These are phyloP conservation scores for Ethmia dodecea DNA, from an alignment of 2,888 invertebrate genomes.

Conservation along the genomic window DNA sequence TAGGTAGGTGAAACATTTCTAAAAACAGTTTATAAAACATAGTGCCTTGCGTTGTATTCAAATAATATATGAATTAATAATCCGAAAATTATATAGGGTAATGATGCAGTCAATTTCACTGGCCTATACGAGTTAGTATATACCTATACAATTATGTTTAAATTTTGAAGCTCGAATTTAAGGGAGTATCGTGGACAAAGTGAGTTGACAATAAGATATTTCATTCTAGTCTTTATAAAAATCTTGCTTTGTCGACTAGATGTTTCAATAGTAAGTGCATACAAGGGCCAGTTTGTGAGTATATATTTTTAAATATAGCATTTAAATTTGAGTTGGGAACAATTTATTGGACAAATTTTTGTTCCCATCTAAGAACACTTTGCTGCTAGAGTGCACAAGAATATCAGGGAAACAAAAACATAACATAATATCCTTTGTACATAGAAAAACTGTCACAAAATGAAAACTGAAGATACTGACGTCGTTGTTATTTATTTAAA, in stretches of 20 bases:
- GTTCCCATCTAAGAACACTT: too few species aligned
- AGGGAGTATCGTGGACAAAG: slow-evolving; percentile 57
- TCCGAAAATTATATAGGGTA: slow-evolving; percentile 57
- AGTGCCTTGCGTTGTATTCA: slow-evolving; percentile 73
- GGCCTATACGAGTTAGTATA: slow-evolving; percentile 57
- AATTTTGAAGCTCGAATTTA: slow-evolving; percentile 64
- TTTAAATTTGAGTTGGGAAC: background rate
- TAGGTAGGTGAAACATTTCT: slow-evolving; percentile 31
- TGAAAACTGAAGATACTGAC: slow-evolving; percentile 14
- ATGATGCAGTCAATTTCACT: slow-evolving; percentile 68
- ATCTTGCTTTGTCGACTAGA: slow-evolving; percentile 45
- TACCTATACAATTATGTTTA: slow-evolving; percentile 51
- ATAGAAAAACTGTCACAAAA: slow-evolving; percentile 24
- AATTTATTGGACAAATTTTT: too few species aligned
- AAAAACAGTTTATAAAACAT: slow-evolving; percentile 42
- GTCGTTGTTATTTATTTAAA: slow-evolving; percentile 23
- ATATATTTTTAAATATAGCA: background rate
- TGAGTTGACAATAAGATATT: slow-evolving; percentile 68
- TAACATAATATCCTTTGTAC: slow-evolving; percentile 1
- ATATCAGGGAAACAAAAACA: too few species aligned
- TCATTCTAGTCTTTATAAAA: slow-evolving; percentile 65
- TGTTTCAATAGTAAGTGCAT: slow-evolving; percentile 3
- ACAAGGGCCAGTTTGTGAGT: slow-evolving; percentile 9
- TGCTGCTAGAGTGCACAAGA: too few species aligned
- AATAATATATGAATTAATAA: slow-evolving; percentile 39